A percentile compares a stretch with the other conserved stretches of the same genome.
Conservation (phyloP, 2,113 vertebrate species). For the Entomyzon cyanotis region DNA sequence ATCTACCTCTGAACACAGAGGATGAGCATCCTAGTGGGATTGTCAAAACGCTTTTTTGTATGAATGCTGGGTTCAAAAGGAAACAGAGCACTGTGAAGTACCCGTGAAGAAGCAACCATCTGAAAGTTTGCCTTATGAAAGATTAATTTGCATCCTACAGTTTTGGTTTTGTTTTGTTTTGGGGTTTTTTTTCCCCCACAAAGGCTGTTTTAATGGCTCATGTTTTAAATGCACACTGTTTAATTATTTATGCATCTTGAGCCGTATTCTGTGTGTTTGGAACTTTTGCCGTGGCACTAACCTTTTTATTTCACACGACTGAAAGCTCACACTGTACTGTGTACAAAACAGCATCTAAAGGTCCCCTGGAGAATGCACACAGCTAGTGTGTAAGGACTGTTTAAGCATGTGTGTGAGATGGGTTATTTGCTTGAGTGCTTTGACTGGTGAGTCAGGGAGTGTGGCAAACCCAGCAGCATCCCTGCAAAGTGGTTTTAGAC, state of each 20-base stretch:
- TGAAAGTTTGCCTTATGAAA: constrained; percentile 43
- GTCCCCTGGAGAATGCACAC: not conserved
- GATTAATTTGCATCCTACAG: constrained; percentile 26
- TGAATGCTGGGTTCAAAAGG: constrained; percentile 14
- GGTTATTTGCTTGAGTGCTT: not conserved
- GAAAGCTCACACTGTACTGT: not conserved
- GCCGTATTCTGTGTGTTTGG: not conserved
- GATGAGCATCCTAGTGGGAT: constrained; percentile 44
- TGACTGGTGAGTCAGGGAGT: not conserved
- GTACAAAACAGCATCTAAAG: not conserved
- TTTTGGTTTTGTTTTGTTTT: not conserved
- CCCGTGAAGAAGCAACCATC: not conserved
- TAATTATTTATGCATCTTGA: constrained; percentile 25
- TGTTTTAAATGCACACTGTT: constrained; percentile 14
- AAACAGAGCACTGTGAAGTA: constrained; percentile 15
- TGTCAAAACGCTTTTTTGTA: constrained; percentile 8
- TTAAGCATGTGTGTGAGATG: not conserved
- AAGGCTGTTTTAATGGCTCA: constrained; percentile 10
- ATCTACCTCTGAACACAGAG: constrained; percentile 47
- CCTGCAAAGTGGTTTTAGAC: not conserved
- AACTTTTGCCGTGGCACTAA: not conserved
- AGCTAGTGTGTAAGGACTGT: not conserved
- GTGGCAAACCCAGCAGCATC: not conserved
- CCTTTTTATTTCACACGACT: constrained; percentile 17
- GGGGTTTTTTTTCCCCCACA: not conserved